Percentiles rank a stretch among this genome's conserved stretches.
Evolutionary conservation across 2,888 invertebrate species (phyloP).

Genomic region (Pheosia tremula): DNA sequence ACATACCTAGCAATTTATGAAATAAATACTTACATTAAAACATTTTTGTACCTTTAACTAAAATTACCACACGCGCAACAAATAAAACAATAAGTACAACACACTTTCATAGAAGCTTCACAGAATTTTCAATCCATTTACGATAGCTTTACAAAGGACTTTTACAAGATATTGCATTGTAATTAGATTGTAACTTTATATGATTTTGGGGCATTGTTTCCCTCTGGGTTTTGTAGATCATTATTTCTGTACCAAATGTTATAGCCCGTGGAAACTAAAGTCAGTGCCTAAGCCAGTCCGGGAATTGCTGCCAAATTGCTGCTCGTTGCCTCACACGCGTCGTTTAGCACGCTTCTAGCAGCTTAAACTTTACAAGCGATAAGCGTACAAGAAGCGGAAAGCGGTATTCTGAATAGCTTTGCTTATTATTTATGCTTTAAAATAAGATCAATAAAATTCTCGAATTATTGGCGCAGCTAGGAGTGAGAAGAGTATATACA

Average conservation of each 20-base stretch:
- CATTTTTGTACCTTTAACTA: too few species aligned
- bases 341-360: slow-evolving; percentile 65
- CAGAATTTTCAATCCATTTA: too few species aligned
- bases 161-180: too few species aligned
- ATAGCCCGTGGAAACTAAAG: slow-evolving; percentile 55
- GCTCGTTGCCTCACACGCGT: slow-evolving; percentile 72
- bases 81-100: too few species aligned
- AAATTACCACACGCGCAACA: too few species aligned
- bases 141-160: too few species aligned
- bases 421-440: not conserved
- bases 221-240: slow-evolving; percentile 28
- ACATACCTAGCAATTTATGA: too few species aligned
- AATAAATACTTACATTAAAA: too few species aligned
- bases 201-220: not conserved
- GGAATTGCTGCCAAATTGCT: slow-evolving; percentile 79
- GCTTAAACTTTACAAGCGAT: slow-evolving; percentile 19
- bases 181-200: too few species aligned
- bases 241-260: slow-evolving; percentile 50
- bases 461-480: too few species aligned
- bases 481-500: too few species aligned
- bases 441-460: not conserved
- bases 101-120: too few species aligned
- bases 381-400: slow-evolving; percentile 17
- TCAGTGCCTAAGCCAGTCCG: slow-evolving; percentile 57
- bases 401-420: not conserved